Base-by-base conservation (phyloP, 2,888 invertebrate species). In the Dorcus hopei region DNA sequence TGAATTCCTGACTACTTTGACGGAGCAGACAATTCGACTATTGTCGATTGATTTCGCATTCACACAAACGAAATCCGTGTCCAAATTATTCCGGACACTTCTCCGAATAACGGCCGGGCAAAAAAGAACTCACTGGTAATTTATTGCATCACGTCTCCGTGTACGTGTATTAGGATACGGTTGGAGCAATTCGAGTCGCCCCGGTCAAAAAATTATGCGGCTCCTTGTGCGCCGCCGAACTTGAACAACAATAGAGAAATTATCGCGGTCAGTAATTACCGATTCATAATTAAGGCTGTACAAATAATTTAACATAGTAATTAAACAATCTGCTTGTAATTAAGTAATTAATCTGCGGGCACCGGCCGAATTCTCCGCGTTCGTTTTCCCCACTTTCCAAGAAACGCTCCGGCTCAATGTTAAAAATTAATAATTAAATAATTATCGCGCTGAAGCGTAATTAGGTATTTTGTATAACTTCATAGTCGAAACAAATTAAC, bases 261-360 rank as follows among this genome's bases (percentile, higher is more conserved):
- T 23, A 45, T 19, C 14, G 42, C 42, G 16, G 9, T 45, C 14
- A 11, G n/a, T 45, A 45, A 45, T 19, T 45, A 45, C n/a, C 45
- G 19, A 45, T 45, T 45, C 45, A 45, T 45, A 19, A 45, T 45
- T 45, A 45, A 4, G 45, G 19, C 23, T 19, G 19, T 19, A 11
- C 8, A 9, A 9, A 11, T 45, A 45, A 45, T 11, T 45, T 45
- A 45, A 45, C 45, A 9, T 23, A 9, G 45, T 57, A 52, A 57
- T 57, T 57, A 57, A 57, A 57, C 57, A 57, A 57, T 51, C 48
- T 16, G 11, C 38, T 33, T 47, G 41, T 57, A 51, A 57, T 57
- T 57, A 39, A 50, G 57, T 45, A 57, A 57, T 57, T 57, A 52
- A 51, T 57, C 51, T 38, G 38, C 6, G 45, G 19, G 11, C 11